Evolutionary conservation across 2,888 invertebrate genomes (phyloP).

Genomic region (Ganaspis brasiliensis): DNA sequence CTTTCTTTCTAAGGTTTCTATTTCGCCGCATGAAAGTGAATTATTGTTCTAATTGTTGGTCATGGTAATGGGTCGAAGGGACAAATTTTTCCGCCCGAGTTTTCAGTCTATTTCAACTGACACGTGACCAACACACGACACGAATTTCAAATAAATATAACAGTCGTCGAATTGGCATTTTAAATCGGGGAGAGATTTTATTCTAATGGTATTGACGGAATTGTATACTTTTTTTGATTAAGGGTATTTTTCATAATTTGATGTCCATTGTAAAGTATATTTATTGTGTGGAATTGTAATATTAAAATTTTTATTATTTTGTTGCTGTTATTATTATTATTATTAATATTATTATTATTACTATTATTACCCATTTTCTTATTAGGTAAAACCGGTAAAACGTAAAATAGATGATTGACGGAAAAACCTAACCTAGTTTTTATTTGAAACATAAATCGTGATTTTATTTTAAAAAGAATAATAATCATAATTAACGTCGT

Average conservation of each 20-base stretch:
- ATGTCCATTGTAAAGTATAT: no score
- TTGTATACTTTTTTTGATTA: neutral
- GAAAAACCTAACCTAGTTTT: no score
- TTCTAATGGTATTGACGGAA: neutral
- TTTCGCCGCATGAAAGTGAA: slow-evolving; percentile 66
- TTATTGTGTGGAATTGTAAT: no score
- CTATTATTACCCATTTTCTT: no score
- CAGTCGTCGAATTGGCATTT: slow-evolving; percentile 32
- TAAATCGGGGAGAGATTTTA: slow-evolving; percentile 2
- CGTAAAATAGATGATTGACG: no score
- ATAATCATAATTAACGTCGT: no score
- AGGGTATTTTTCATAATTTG: neutral
- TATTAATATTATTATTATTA: no score
- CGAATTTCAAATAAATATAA: slow-evolving; percentile 55
- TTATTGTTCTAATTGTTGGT: slow-evolving; percentile 78
- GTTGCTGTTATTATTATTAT: no score
- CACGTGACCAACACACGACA: slow-evolving; percentile 69
- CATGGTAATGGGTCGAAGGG: slow-evolving; percentile 66
- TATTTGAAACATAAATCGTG: no score
- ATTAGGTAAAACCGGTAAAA: no score
- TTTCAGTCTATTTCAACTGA: slow-evolving; percentile 60
- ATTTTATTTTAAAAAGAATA: no score
- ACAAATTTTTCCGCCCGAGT: slow-evolving; percentile 73
- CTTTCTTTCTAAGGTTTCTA: slow-evolving; percentile 51
- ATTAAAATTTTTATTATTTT: no score